Evolutionary conservation across 2,113 vertebrate species (phyloP), one percentile per base, ranked within the genome.

Genomic region (Argyrosomus japonicus): DNA sequence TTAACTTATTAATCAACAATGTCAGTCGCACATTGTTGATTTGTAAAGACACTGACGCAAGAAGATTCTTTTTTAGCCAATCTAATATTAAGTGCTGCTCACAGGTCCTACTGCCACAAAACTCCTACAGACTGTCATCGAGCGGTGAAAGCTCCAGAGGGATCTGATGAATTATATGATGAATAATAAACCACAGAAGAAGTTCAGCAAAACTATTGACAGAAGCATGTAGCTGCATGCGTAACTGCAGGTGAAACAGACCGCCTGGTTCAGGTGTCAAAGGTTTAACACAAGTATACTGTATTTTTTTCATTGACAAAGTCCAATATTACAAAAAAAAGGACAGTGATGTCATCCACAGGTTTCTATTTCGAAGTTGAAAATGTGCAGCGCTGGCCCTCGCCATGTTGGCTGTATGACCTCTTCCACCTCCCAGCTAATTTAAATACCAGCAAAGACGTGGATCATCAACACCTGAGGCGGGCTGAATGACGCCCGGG

Each of bases 1-100:
- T 74, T 79, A 54, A 84, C 56, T 84, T 84, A 84, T 84, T 75
- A 19, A 84, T 79, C 60, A n/a, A 74, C 64, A 29, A 69, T 48
- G 18, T 79, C 50, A 21, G 50, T n/a, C 15, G 48, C 21, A 47
- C 36, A 54, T 25, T 9, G 82, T 32, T 29, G 32, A 67, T 83
- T 36, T 48, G 53, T 25, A 40, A 58, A 21, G 17, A 54, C 23
- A 54, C 14, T 45, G 10, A 36, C 61, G 58, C 58, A 43, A 36
- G 68, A n/a, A 58, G 21, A n/a, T n/a, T n/a, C n/a, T n/a, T n/a
- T n/a, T n/a, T n/a, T n/a, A n/a, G n/a, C n/a, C n/a, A n/a, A n/a
- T n/a, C n/a, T n/a, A n/a, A n/a, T n/a, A n/a, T n/a, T n/a, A n/a
- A n/a, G 21, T 9, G 48, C n/a, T 25, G n/a, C 48, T 75, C 48